phyloP scores from a whole-genome alignment of 2,797 vertebrate genomes.

The Antennarius maculatus region DNA sequence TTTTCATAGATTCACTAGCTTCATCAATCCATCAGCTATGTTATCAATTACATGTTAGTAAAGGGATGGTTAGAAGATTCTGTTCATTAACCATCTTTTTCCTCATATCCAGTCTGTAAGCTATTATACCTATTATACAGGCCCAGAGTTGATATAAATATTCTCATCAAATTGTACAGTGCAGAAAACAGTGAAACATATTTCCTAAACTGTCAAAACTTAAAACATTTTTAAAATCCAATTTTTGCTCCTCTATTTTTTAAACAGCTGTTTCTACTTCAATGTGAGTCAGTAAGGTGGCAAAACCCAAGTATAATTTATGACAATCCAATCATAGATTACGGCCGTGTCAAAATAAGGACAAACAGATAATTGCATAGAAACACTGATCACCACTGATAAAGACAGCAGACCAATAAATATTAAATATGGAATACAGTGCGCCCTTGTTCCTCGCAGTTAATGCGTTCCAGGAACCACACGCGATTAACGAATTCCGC shows the following conservation, averaged over 20 bases:
- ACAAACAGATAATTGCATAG: slow-evolving; percentile 66
- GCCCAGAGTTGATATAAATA: neutral
- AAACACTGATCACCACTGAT: slow-evolving; percentile 51
- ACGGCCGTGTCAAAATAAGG: slow-evolving; percentile 39
- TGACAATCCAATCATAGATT: slow-evolving; percentile 24
- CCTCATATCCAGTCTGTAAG: neutral
- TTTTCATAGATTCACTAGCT: too few species aligned
- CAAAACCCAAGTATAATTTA: slow-evolving; percentile 14
- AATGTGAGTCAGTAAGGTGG: neutral
- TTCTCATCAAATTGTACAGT: neutral
- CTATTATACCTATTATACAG: neutral
- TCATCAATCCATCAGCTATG: too few species aligned
- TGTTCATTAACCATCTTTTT: neutral
- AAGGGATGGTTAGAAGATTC: too few species aligned
- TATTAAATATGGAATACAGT: slow-evolving; percentile 59
- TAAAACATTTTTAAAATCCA: neutral
- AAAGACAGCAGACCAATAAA: slow-evolving; percentile 57
- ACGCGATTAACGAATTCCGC: too few species aligned
- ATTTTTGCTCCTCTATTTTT: neutral
- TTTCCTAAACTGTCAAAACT: neutral
- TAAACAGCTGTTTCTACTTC: slow-evolving; percentile 10
- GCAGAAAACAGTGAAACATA: neutral
- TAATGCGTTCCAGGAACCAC: too few species aligned
- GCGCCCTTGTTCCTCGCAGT: too few species aligned
- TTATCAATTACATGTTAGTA: too few species aligned